phyloP scores from a whole-genome alignment of 2,888 invertebrate species.

The Agrotis clavis region DNA sequence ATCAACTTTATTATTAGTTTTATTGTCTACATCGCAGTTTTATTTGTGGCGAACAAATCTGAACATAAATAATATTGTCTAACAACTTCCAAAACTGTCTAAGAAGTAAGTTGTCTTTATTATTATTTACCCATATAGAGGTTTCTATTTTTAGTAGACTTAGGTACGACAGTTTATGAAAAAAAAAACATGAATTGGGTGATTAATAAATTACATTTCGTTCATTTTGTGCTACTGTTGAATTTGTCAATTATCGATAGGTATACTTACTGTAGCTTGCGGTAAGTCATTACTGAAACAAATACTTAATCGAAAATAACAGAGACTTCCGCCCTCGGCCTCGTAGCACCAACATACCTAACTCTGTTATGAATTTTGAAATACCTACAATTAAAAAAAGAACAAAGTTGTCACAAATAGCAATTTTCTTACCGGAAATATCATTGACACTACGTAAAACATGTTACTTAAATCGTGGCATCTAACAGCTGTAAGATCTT shows the following conservation, averaged over 20 bases:
- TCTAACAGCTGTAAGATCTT: constrained; percentile 3
- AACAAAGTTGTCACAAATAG: constrained; percentile 8
- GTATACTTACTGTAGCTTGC: not conserved
- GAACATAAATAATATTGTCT: not conserved
- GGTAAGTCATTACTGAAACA: not conserved
- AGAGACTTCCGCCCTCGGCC: not conserved
- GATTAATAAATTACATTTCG: too few species aligned
- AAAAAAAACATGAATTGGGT: not conserved
- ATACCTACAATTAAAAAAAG: not conserved
- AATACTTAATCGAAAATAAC: not conserved
- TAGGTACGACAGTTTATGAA: not conserved
- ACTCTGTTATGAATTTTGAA: constrained; percentile 19
- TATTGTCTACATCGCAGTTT: constrained; percentile 20
- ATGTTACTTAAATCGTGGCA: constrained; percentile 13
- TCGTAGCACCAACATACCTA: not conserved
- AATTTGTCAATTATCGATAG: not conserved
- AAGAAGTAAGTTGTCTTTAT: not conserved
- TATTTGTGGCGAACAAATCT: constrained; percentile 13
- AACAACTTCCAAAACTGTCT: constrained; percentile 3
- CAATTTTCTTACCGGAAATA: constrained; percentile 22
- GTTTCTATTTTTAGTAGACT: not conserved
- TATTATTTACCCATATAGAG: not conserved
- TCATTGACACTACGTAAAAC: not conserved
- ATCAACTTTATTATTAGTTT: constrained; percentile 42
- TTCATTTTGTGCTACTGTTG: not conserved